Evolutionary conservation across 1,140 invertebrate species (phyloP).

Genomic region (Belonocnema kinseyi): DNA sequence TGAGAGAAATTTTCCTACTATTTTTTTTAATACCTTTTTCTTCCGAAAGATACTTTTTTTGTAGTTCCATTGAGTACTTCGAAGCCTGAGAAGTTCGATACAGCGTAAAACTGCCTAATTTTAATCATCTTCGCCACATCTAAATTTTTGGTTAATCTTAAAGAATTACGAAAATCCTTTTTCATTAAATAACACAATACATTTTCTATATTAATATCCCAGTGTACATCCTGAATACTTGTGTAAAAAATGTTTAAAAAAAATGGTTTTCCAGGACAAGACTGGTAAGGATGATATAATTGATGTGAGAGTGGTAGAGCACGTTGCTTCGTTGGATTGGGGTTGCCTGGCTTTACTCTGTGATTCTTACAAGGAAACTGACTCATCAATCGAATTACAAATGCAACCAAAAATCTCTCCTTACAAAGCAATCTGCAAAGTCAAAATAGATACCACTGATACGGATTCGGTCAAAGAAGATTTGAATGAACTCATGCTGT

Average conservation of each 20-base stretch:
- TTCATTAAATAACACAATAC: too few relatives aligned
- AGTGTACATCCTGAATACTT: neutral
- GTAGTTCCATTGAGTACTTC: too few relatives aligned
- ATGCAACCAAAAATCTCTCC: conserved; percentile 85
- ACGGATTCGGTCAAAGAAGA: conserved; percentile 57
- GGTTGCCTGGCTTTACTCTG: conserved; percentile 79
- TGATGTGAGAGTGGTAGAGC: conserved; percentile 72
- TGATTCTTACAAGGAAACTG: conserved; percentile 76
- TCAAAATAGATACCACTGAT: conserved; percentile 46
- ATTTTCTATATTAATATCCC: too few relatives aligned
- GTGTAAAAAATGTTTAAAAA: conserved; percentile 49
- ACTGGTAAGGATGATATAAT: conserved; percentile 65
- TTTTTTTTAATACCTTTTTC: too few relatives aligned
- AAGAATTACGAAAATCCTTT: too few relatives aligned
- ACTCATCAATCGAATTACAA: conserved; percentile 70
- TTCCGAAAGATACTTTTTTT: too few relatives aligned
- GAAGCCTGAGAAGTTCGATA: too few relatives aligned
- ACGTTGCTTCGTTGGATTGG: conserved; percentile 77
- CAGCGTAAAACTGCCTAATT: too few relatives aligned
- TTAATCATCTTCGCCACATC: too few relatives aligned
- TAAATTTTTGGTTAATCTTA: too few relatives aligned
- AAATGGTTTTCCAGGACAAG: conserved; percentile 73
- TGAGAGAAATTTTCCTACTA: too few relatives aligned
- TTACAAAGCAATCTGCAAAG: conserved; percentile 81
- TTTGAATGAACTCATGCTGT: conserved; percentile 67